These are phyloP conservation scores for Lota lota DNA, from an alignment of 2,113 vertebrate genomes.

Conservation along the genomic window DNA sequence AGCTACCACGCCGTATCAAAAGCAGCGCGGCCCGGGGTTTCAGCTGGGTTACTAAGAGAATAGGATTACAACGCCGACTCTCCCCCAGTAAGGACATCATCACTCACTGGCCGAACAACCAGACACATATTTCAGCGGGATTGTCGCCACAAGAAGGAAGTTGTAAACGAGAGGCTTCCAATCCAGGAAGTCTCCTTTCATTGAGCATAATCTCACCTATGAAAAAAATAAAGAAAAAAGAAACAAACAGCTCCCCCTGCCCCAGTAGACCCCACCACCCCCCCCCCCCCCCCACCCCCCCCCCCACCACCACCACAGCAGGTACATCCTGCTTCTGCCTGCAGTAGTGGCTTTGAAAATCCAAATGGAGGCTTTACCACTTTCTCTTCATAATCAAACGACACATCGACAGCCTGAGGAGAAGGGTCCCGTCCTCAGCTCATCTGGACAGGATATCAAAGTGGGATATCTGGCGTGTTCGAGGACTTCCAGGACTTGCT, in stretches of 20 bases:
- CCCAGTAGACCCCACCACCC: too few relatives aligned
- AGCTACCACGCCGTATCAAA: slow-evolving; percentile 1
- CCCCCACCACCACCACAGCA: too few relatives aligned
- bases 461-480: too few relatives aligned
- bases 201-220: slow-evolving; percentile 66
- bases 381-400: too few relatives aligned
- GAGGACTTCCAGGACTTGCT: slow-evolving; percentile 57
- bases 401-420: too few relatives aligned
- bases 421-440: too few relatives aligned
- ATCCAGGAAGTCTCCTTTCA: slow-evolving; percentile 71
- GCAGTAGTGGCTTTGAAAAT: too few relatives aligned
- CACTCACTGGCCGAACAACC: slow-evolving; percentile 68
- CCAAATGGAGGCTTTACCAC: too few relatives aligned
- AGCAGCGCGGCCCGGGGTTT: slow-evolving; percentile 11
- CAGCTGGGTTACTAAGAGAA: slow-evolving; percentile 30
- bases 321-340: too few relatives aligned
- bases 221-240: slow-evolving; percentile 45
- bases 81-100: slow-evolving; percentile 53
- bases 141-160: slow-evolving; percentile 79
- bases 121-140: slow-evolving; percentile 68
- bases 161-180: slow-evolving; percentile 72
- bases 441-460: too few relatives aligned
- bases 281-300: neutral
- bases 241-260: neutral
- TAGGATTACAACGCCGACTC: slow-evolving; percentile 15